Evolutionary conservation across 2,797 vertebrate genomes (phyloP), one percentile per base, ranked within the genome.

Genomic region (Cyclura pinguis): DNA sequence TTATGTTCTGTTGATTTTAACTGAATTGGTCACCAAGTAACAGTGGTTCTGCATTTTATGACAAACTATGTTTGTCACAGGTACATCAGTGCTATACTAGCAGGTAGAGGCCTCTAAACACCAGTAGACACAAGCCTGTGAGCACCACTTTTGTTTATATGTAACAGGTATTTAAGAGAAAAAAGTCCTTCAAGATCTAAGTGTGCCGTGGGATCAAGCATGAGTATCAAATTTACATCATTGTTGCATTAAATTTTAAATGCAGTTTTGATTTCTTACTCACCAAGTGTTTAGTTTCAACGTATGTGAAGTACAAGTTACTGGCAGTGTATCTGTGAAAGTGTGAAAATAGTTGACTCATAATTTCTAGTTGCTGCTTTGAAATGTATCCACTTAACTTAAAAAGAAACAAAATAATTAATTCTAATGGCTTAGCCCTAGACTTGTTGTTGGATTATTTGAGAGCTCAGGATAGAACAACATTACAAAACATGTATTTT

Each of bases 401-500:
- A 16, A 18, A 59, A 76, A 59, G n/a, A 57, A 76, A 86, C 12
- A 85, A 50, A 84, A 72, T 47, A 59, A 59, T 32, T 29, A 38
- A 18, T 72, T 52, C 42, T 76, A 74, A 73, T 55, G 18, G n/a
- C 10, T 78, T 47, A 16, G 32, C 22, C 8, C 29, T 80, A 80
- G 32, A 80, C 59, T 50, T 67, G 35, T 87, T 20, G 9, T 76
- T 1, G 0, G 50, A 35, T 67, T 59, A 80, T n/a, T 47, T 47
- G 64, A 78, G 32, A 13, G 59, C 16, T 80, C 32, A 3, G 18
- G 42, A 78, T 67, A 18, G 59, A 62, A 9, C 29, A 64, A 80
- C 14, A 42, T 42, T 32, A 67, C 8, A 64, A 77, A 89, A 55
- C n/a, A 89, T 22, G 16, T 85, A 32, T 72, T 85, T 89, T 85